These are phyloP conservation scores for Solea solea DNA, from an alignment of 2,113 vertebrate species.

Conservation along the genomic window DNA sequence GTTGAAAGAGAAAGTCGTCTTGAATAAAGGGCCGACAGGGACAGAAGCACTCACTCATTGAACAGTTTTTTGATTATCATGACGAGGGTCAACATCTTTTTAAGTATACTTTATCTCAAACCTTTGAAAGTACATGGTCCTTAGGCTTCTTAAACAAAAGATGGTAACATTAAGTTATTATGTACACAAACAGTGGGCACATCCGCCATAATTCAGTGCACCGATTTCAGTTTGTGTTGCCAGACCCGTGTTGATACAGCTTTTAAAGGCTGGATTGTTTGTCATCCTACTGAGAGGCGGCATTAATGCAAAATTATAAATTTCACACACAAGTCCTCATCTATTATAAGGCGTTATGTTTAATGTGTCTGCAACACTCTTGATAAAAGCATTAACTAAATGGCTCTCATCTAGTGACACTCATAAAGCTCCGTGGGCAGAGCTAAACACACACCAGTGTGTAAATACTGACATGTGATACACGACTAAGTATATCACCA, in stretches of 20 bases:
- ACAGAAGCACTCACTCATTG: too few species aligned
- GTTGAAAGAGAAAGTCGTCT: too few species aligned
- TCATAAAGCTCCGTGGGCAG: background rate
- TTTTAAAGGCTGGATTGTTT: background rate
- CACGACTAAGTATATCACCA: conserved; percentile 2
- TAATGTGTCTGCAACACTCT: background rate
- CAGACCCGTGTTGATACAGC: conserved; percentile 2
- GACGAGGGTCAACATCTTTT: too few species aligned
- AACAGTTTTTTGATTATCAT: too few species aligned
- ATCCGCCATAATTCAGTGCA: background rate
- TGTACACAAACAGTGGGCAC: background rate
- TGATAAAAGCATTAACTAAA: conserved; percentile 14
- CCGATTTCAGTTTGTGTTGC: conserved; percentile 10
- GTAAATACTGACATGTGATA: conserved; percentile 43
- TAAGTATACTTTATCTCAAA: too few species aligned
- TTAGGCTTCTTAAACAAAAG: background rate
- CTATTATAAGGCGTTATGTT: background rate
- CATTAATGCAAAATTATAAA: conserved; percentile 2
- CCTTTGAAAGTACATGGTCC: too few species aligned
- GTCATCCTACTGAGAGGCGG: background rate
- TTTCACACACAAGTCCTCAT: conserved; percentile 1
- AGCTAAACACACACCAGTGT: conserved; percentile 23
- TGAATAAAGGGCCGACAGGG: too few species aligned
- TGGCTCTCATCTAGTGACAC: conserved; percentile 1
- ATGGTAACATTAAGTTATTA: background rate